Percentiles rank a stretch among this genome's conserved stretches.
Conservation (phyloP, 64 coral and sea anemone species). For the Montipora foliosa region DNA sequence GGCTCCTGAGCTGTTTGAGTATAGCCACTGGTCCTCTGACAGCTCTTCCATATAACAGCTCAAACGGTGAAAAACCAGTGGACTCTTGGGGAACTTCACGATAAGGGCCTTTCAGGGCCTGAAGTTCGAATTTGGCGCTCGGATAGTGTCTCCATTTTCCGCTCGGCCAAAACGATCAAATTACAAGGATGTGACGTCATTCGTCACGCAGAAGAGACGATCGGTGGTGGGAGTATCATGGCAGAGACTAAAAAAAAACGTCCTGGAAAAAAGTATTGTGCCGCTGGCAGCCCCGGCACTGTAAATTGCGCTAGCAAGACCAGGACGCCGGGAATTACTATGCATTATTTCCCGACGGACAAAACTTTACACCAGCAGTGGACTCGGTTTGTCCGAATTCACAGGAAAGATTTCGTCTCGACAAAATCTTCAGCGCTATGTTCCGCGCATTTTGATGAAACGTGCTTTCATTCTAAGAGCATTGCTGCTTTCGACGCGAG, state of each 20-base stretch:
- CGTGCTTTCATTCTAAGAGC: background rate
- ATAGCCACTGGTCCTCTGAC: too few species aligned
- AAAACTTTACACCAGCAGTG: constrained; percentile 3
- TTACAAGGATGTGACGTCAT: constrained; percentile 58
- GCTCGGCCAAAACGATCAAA: constrained; percentile 59
- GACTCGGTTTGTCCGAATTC: constrained; percentile 4
- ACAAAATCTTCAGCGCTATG: background rate
- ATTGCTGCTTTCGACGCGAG: background rate
- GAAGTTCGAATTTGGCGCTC: background rate
- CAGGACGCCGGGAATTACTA: background rate
- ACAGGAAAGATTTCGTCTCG: background rate
- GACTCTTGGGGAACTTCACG: too few species aligned
- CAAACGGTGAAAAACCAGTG: too few species aligned
- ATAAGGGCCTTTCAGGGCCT: too few species aligned
- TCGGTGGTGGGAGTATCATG: background rate
- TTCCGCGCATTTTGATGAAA: background rate
- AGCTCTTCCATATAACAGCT: too few species aligned
- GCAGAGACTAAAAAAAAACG: too few species aligned
- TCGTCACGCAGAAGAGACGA: background rate
- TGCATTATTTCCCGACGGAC: constrained; percentile 55
- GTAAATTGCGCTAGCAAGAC: constrained; percentile 22
- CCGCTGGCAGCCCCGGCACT: constrained; percentile 33
- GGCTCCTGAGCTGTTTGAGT: too few species aligned
- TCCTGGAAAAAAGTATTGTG: constrained; percentile 1
- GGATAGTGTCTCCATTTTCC: constrained; percentile 33